Evolutionary conservation across 2,113 vertebrate species (phyloP), one percentile per base, ranked within the genome.

Genomic region (Muscicapa adusta): DNA sequence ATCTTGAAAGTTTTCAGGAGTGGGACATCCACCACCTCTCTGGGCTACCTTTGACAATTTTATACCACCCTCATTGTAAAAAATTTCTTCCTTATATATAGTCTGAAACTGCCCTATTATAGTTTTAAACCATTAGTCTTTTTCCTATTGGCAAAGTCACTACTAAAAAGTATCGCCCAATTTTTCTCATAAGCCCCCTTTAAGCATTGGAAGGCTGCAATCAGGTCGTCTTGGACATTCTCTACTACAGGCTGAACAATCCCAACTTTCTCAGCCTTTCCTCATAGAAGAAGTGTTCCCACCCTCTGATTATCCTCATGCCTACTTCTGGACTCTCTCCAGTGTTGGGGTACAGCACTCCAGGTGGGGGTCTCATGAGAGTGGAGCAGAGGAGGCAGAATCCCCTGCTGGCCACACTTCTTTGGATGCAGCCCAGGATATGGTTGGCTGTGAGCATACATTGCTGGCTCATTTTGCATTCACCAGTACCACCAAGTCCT

Each of bases 381-480:
- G 25, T 2, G 1, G n/a, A 88, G 34, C 6, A 62, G 23, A 67
- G 23, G 8, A 51, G 62, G 3, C 3, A 79, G 33, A 66, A 78
- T 54, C 13, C 5, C n/a, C 56, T n/a, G 28, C 40, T 85, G 42
- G 22, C 3, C 19, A 25, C 2, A 2, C 1, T 77, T 11, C 31
- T 81, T 66, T 36, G 43, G 12, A 36, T 14, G 13, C 31, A 82
- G 14, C 19, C 14, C 42, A 47, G 33, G 25, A 67, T 3, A 25
- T 0, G 0, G 4, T 1, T 76, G 18, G 14, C 20, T 47, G 50
- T 6, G 1, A 78, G 8, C 15, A 4, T 2, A 3, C 9, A 3
- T 2, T 66, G 22, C 25, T 6, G 6, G 16, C 5, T 85, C 42
- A 8, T 6, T 82, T 78, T 70, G 66, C 47, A 67, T 77, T 42